phyloP scores from a whole-genome alignment of 2,888 invertebrate species.

The Labia minor region DNA sequence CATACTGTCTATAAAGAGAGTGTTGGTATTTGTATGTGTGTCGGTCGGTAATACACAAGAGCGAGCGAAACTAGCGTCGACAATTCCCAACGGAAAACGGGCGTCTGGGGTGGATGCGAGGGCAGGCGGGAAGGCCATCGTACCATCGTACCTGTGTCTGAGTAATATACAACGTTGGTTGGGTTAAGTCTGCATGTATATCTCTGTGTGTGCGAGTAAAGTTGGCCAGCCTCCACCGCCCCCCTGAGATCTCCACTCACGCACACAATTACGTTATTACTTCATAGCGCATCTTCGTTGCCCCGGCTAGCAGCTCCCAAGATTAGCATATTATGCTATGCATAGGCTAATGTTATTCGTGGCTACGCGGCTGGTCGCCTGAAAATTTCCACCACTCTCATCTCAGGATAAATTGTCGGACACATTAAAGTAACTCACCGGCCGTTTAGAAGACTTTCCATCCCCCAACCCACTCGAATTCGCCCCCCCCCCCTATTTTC shows the following conservation, averaged over 20 bases:
- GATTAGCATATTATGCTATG: conserved; percentile 13
- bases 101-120: not conserved
- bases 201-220: not conserved
- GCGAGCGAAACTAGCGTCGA: conserved; percentile 7
- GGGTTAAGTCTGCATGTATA: not conserved
- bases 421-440: conserved; percentile 13
- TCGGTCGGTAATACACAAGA: not conserved
- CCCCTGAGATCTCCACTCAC: conserved; percentile 13
- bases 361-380: conserved; percentile 6
- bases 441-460: conserved; percentile 5
- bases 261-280: conserved; percentile 13
- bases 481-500: not conserved
- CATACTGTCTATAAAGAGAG: conserved; percentile 13
- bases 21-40: not conserved
- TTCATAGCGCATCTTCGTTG: conserved; percentile 8
- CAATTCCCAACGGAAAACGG: not conserved
- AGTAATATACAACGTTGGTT: conserved; percentile 4
- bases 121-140: too few relatives aligned
- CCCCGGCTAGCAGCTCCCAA: not conserved
- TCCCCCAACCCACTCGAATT: not conserved
- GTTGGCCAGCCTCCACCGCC: conserved; percentile 6
- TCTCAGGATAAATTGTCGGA: conserved; percentile 8
- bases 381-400: conserved; percentile 13
- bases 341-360: conserved; percentile 13
- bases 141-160: not conserved